Conservation (phyloP, 2,888 invertebrate genomes). For the Lycaena phlaeas region DNA sequence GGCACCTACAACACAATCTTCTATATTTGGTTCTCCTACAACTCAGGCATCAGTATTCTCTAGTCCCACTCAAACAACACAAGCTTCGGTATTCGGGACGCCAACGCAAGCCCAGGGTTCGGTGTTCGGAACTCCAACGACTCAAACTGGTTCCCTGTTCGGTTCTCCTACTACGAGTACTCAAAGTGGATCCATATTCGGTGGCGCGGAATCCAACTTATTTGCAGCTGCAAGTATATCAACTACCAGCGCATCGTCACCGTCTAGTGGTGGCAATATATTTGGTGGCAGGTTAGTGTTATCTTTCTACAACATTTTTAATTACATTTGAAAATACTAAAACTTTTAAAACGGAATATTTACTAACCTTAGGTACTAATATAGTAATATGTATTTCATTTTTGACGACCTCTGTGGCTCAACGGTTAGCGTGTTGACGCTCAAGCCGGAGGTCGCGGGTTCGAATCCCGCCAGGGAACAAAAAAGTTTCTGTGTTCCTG, state of each 20-base stretch:
- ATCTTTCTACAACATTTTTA: too few relatives aligned
- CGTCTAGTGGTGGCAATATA: conserved; percentile 41
- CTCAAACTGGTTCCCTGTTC: conserved; percentile 28
- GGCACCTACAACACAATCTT: conserved; percentile 23
- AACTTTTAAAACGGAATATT: too few relatives aligned
- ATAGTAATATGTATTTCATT: too few relatives aligned
- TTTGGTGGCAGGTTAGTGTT: conserved; percentile 50
- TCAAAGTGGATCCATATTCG: conserved; percentile 43
- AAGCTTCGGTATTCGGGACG: conserved; percentile 34
- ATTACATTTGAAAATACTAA: too few relatives aligned
- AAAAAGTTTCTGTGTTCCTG: too few relatives aligned
- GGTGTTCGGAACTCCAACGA: conserved; percentile 28
- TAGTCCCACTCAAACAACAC: conserved; percentile 20
- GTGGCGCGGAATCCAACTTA: conserved; percentile 40
- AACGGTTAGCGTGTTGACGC: too few relatives aligned
- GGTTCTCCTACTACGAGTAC: conserved; percentile 30
- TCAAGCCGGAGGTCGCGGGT: too few relatives aligned
- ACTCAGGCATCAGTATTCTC: conserved; percentile 34
- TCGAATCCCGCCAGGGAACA: too few relatives aligned
- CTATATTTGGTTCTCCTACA: conserved; percentile 24
- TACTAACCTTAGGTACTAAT: too few relatives aligned
- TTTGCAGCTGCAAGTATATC: conserved; percentile 62
- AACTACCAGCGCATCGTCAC: conserved; percentile 44
- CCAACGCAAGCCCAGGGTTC: conserved; percentile 27
- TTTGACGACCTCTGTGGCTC: too few relatives aligned